Conservation (phyloP, 2,888 invertebrate genomes). For the Diplolepis rosae region DNA sequence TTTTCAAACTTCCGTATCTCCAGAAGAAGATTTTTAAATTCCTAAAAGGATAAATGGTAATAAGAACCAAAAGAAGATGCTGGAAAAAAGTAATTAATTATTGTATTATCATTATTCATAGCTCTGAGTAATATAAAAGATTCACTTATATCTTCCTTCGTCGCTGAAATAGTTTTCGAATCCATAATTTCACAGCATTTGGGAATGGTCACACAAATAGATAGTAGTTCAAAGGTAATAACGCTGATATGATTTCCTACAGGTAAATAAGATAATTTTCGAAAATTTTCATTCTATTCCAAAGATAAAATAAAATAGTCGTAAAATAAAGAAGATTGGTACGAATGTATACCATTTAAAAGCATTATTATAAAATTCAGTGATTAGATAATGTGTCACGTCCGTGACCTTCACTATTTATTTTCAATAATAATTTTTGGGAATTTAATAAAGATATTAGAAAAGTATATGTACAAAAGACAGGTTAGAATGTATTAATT, state of each 20-base stretch:
- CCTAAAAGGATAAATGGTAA: background rate
- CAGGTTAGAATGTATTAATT: too few relatives aligned
- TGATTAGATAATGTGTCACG: slow-evolving; percentile 11
- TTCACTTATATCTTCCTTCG: background rate
- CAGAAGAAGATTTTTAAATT: background rate
- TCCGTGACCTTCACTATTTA: too few relatives aligned
- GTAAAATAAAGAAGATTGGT: background rate
- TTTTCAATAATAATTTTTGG: too few relatives aligned
- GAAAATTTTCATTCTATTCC: background rate
- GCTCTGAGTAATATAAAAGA: background rate
- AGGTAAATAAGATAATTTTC: background rate
- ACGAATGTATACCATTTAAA: background rate
- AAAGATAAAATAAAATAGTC: background rate
- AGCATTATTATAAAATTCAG: slow-evolving; percentile 26
- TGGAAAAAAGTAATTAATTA: background rate
- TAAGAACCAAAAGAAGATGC: background rate
- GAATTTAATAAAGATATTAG: too few relatives aligned
- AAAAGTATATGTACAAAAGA: too few relatives aligned
- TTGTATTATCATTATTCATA: background rate
- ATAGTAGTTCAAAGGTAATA: background rate
- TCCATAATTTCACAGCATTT: background rate
- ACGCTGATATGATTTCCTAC: background rate
- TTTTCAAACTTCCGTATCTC: background rate
- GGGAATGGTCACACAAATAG: background rate
- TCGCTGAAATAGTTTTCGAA: background rate